phyloP scores from a whole-genome alignment of 2,113 vertebrate genomes.

The Heterochromis multidens region DNA sequence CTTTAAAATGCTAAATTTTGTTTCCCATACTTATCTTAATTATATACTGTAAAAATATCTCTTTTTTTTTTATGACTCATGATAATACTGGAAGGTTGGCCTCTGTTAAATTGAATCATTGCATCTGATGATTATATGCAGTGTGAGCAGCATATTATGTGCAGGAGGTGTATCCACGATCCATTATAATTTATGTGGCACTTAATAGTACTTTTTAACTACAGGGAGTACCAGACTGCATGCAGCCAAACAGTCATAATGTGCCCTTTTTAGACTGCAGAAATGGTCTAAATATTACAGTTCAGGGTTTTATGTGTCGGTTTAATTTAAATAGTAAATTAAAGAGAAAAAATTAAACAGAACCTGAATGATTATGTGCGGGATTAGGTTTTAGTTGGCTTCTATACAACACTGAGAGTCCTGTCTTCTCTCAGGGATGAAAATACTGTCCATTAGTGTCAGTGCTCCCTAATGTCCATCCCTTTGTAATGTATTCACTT shows the following conservation, averaged over 20 bases:
- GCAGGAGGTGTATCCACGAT: background rate
- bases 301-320: background rate
- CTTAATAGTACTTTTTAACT: background rate
- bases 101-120: background rate
- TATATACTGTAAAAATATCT: background rate
- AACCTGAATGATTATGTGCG: background rate
- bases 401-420: background rate
- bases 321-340: background rate
- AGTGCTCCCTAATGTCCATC: background rate
- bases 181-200: background rate
- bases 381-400: background rate
- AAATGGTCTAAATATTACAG: background rate
- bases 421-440: slow-evolving; percentile 8
- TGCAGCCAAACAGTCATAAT: background rate
- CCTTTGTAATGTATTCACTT: background rate
- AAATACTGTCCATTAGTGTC: background rate
- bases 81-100: slow-evolving; percentile 15
- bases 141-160: background rate
- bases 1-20: background rate
- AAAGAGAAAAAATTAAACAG: background rate
- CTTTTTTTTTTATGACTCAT: background rate
- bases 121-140: background rate
- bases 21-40: slow-evolving; percentile 1
- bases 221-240: background rate
- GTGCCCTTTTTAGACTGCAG: background rate